Base-by-base conservation (phyloP, 2,888 invertebrate genomes). In the Synergus itoensis region DNA sequence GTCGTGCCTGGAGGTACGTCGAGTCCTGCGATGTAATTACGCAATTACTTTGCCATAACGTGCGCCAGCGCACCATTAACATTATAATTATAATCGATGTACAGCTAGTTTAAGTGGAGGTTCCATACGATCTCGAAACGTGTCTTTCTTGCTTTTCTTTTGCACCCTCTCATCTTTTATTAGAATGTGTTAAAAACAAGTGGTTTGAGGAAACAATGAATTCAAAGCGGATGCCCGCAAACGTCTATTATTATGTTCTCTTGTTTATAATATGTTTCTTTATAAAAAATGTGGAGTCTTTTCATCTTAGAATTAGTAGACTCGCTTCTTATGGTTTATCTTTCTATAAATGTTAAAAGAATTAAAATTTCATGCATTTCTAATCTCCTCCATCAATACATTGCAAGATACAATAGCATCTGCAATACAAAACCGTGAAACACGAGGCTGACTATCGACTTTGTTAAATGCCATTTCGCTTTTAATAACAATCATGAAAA, bases 31-130 rank as follows among this genome's bases (percentile, higher is more conserved):
- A 79, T 82, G 83, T 82, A 85, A 84, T 86, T 83, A 82, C 81
- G 82, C 85, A 86, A 86, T 86, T 86, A 86, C 84, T 85, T 85
- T 80, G 79, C 78, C 78, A 81, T 83, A 85, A 85, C 81, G 80
- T 78, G 80, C 81, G 73, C 67, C 76, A 65, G 81, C 65, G 69
- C 77, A 81, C 82, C 80, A 83, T 84, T 84, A 85, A 82, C 80
- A 82, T 84, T 84, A 73, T 73, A 85, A 86, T 85, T 84, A 82
- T 82, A 83, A 83, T 83, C 80, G 81, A 82, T 83, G 82, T 81
- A 79, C 80, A 69, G 80, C 73, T 79, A 79, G 73, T 77, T 79
- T 80, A 77, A 83, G 77, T 79, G 75, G 67, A 77, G 76, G 76
- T 77, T 79, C 62, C 79, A 79, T 45, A 28, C 77, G 69, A 79